phyloP scores from a whole-genome alignment of 1,140 invertebrate genomes.

The Drosophila chauvacae region DNA sequence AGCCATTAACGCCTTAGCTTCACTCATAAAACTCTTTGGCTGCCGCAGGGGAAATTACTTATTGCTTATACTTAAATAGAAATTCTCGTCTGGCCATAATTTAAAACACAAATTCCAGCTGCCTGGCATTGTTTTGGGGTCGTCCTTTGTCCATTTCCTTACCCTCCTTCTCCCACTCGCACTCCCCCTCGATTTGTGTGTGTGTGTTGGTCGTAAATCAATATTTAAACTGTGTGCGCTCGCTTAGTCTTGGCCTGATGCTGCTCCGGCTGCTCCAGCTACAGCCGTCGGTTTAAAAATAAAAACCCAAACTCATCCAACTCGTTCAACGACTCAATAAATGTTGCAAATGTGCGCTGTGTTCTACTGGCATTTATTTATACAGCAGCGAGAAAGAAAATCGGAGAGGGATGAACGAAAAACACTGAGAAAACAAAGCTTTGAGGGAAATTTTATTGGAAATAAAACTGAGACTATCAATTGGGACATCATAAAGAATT shows the following conservation, averaged over 20 bases:
- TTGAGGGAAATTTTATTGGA: background rate
- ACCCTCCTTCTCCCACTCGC: slow-evolving; percentile 1
- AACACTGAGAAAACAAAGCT: background rate
- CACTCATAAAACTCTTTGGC: background rate
- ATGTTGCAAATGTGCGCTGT: slow-evolving; percentile 78
- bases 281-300: slow-evolving; percentile 69
- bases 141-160: slow-evolving; percentile 32
- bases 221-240: slow-evolving; percentile 72
- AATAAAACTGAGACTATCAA: background rate
- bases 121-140: slow-evolving; percentile 44
- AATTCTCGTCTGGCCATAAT: slow-evolving; percentile 55
- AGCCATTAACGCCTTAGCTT: slow-evolving; percentile 2
- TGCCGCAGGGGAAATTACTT: background rate
- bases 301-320: slow-evolving; percentile 81
- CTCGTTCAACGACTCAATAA: slow-evolving; percentile 82
- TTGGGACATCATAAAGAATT: background rate
- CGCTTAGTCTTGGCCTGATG: slow-evolving; percentile 62
- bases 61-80: slow-evolving; percentile 39
- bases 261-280: slow-evolving; percentile 30
- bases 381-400: slow-evolving; percentile 38
- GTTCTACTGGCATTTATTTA: slow-evolving; percentile 69
- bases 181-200: slow-evolving; percentile 12
- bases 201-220: slow-evolving; percentile 70
- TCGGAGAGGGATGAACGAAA: background rate
- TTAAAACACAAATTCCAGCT: slow-evolving; percentile 67